Evolutionary conservation across 2,797 vertebrate genomes (phyloP), one percentile per base, ranked within the genome.

Genomic region (Chelmon rostratus): DNA sequence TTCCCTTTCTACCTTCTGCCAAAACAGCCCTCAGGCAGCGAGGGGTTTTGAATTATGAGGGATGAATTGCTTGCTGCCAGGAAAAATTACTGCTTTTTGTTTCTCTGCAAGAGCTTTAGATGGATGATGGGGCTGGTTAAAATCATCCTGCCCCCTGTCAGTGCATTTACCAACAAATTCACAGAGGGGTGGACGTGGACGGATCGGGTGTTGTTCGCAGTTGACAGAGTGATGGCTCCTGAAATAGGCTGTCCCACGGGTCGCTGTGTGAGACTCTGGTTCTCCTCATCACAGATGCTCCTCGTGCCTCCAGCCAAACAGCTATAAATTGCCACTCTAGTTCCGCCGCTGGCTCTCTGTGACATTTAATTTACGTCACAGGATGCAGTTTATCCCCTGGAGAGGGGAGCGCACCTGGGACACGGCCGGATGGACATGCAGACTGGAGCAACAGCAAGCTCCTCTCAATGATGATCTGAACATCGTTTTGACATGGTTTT

Each of bases 51-150:
- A 82, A 69, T 85, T 65, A 80, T 80, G 76, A 81, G 68, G 49
- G 68, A 42, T 77, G 64, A 88, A 77, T 78, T 68, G 83, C 59
- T 62, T 35, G 8, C 76, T 86, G 84, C 76, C 86, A 83, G 73
- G 82, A 89, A 89, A n/a, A 88, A 88, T 86, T 38, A 86, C 68
- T 71, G 84, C 71, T 81, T 46, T n/a, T 79, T 81, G 72, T 86
- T 79, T 84, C 68, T 68, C 62, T 56, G 64, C 38, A n/a, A 47
- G 71, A 42, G 71, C 33, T 65, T 68, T 67, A 69, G 59, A 80
- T 53, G 66, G 38, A 46, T 35, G 69, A 59, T 1, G n/a, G 33
- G 40, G 57, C 68, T 19, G 35, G n/a, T 78, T 89, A 74, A n/a
- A 91, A 88, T 89, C 78, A 76, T 54, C 18, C 11, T 35, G 54